Evolutionary conservation across 2,888 invertebrate species (phyloP), one percentile per base, ranked within the genome.

Genomic region (Flabesymbios commensalis): DNA sequence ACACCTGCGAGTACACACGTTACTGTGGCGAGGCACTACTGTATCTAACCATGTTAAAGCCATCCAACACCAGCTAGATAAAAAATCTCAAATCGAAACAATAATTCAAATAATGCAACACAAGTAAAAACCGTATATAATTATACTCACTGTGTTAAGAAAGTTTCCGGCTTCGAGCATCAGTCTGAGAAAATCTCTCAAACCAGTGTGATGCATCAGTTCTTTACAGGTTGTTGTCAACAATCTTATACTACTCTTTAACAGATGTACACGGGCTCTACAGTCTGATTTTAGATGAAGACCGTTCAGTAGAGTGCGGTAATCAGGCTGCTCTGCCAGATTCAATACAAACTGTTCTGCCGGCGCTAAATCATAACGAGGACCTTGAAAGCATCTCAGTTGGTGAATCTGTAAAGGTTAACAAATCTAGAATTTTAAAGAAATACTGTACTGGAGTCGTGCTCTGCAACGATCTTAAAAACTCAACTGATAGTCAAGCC

Each of bases 261-360:
- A 69, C 24, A 69, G 70, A 19, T 64, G 57, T 45, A 73, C 69
- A 31, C 69, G 73, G 22, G 62, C 68, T 1, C 72, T 69, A 58
- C 83, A 80, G 67, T 85, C 84, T 36, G 82, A 82, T 64, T 78
- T 78, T 72, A 83, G 75, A 41, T 83, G 71, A 74, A 84, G 81
- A 10, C 81, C 82, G 60, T 82, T 75, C 26, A 85, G 70, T 19
- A 82, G 71, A 1, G 82, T 67, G 2, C 68, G 67, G 73, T 81
- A 84, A 63, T 78, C 74, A 0, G 83, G 77, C 14, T 85, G 72
- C 56, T 77, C 75, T 1, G 78, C 71, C 10, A 85, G 71, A 10
- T 78, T 69, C 4, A 80, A 67, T 41, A 79, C 78, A 72, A 85
- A 85, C 72, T 78, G 79, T 63, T 85, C 85, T 2, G 85, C 84